Evolutionary conservation across 2,888 invertebrate species (phyloP), one percentile per base, ranked within the genome.

Genomic region (Criorhina ranunculi): DNA sequence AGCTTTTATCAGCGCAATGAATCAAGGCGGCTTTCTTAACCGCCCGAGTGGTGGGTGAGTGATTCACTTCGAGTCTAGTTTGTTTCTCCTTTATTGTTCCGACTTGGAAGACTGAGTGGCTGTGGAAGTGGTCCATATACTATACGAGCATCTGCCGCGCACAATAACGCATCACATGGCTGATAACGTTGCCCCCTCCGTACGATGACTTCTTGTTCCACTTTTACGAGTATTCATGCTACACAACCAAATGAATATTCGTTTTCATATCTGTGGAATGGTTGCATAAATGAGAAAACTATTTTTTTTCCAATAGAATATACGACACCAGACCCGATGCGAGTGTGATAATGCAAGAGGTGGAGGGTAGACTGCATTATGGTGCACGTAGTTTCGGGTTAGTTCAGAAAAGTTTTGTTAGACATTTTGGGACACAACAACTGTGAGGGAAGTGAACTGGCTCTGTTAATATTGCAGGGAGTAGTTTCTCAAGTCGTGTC

Each of bases 121-220:
- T 82, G 40, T 76, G 70, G 42, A 76, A 69, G 55, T 81, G 77
- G 81, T 81, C 77, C 77, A 77, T 24, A 53, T 44, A 66, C 35
- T 66, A 12, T 31, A 60, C 24, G 24, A 24, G 24, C 1, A 24
- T 24, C 24, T 51, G 49, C 12, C 37, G 37, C 19, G 29, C 46
- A 72, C 40, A 60, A 60, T 40, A 64, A 70, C 44, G 49, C 46
- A 62, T 49, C 57, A 67, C 55, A 78, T 67, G 70, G 55, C 53
- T 73, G 82, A 82, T 82, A 82, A 82, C 53, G 29, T 33, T 42
- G 69, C 49, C 57, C 70, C 55, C 60, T 49, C 60, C 72, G 82
- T 78, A 49, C 82, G 82, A 83, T 83, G 82, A 83, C 82, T 83
- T 83, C 78, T 72, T 78, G 82, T 83, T 67, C 78, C 51, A 83